Conservation (phyloP, 2,888 invertebrate genomes). For the Trilocha varians region DNA sequence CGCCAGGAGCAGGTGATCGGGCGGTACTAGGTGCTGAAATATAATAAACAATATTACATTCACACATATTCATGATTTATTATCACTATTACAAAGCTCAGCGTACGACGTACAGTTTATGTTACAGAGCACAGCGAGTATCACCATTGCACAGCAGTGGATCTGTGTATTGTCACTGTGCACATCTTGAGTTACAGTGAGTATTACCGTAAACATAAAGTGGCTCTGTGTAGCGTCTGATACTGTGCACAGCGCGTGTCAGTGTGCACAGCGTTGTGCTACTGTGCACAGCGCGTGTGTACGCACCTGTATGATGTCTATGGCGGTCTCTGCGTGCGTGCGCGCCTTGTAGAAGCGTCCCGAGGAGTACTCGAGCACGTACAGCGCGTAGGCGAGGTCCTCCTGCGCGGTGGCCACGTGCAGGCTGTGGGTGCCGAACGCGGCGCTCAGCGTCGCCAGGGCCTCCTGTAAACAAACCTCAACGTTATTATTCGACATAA, state of each 20-base stretch:
- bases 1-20: slow-evolving; percentile 87
- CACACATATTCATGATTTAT: no score
- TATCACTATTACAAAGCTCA: no score
- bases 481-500: no score
- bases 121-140: no score
- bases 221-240: no score
- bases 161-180: no score
- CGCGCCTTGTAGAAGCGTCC: slow-evolving; percentile 88
- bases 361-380: slow-evolving; percentile 92
- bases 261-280: no score
- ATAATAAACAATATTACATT: neutral
- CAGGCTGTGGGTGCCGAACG: slow-evolving; percentile 89
- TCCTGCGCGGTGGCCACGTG: slow-evolving; percentile 93
- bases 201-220: no score
- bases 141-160: no score
- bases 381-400: slow-evolving; percentile 93
- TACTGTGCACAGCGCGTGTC: no score
- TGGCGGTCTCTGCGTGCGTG: slow-evolving; percentile 87
- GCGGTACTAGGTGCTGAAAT: slow-evolving; percentile 78
- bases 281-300: neutral
- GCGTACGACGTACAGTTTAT: no score
- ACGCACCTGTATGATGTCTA: slow-evolving; percentile 79
- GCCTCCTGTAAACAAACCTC: slow-evolving; percentile 72
- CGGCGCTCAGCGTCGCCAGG: slow-evolving; percentile 79
- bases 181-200: no score